A percentile compares a stretch with the other conserved stretches of the same genome.
Conservation (phyloP, 2,113 vertebrate genomes). For the Octodon degus region DNA sequence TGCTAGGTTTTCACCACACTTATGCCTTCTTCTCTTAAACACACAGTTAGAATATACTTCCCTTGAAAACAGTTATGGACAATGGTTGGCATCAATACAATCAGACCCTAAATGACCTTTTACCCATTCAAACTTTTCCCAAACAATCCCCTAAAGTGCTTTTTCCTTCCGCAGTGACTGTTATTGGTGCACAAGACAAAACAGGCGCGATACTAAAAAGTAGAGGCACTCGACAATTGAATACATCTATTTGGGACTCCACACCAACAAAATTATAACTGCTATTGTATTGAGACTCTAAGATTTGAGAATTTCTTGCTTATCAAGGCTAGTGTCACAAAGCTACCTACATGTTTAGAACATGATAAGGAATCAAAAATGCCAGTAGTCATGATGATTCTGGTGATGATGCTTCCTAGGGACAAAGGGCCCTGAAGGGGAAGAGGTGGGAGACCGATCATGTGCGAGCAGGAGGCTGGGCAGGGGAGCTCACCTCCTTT, state of each 20-base stretch:
- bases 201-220: neutral
- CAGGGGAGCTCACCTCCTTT: slow-evolving; percentile 92
- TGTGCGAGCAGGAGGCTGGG: rapidly evolving
- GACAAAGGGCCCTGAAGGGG: neutral
- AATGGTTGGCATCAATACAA: neutral
- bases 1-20: neutral
- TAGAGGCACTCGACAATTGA: neutral
- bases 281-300: neutral
- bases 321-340: neutral
- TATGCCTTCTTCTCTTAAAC: neutral
- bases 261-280: neutral
- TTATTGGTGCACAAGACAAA: neutral
- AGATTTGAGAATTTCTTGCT: neutral
- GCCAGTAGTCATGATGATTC: neutral
- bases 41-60: neutral
- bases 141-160: rapidly evolving
- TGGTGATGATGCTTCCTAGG: neutral
- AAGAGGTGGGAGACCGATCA: neutral
- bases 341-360: neutral
- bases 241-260: neutral
- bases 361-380: neutral
- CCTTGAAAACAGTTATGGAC: neutral
- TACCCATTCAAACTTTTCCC: neutral
- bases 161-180: neutral
- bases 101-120: neutral